phyloP scores from a whole-genome alignment of 2,888 invertebrate genomes.

The Eupsilia transversa region DNA sequence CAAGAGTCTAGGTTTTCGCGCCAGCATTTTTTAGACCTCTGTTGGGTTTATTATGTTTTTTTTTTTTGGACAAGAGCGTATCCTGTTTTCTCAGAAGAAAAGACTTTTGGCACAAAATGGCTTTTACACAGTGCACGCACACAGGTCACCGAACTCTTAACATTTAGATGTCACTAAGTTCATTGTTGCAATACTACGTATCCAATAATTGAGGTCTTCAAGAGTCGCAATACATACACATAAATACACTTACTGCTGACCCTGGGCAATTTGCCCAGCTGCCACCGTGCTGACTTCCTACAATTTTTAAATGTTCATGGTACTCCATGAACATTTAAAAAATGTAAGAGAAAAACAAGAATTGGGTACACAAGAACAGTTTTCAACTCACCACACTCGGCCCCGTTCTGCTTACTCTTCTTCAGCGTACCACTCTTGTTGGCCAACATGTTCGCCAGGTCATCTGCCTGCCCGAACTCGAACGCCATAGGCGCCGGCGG shows the following conservation, averaged over 20 bases:
- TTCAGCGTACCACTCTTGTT: constrained; percentile 89
- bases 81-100: background rate
- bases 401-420: constrained; percentile 89
- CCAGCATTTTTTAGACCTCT: background rate
- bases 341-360: background rate
- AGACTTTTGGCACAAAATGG: too few relatives aligned
- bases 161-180: too few relatives aligned
- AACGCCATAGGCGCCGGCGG: constrained; percentile 85
- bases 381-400: constrained; percentile 72
- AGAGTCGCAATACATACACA: background rate
- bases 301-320: background rate
- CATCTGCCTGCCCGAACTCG: constrained; percentile 71
- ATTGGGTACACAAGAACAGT: background rate
- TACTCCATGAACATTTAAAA: too few relatives aligned
- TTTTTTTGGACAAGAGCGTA: background rate
- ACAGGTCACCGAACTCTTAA: too few relatives aligned
- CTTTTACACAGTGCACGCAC: too few relatives aligned
- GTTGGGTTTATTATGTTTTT: too few relatives aligned
- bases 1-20: background rate
- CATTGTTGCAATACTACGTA: too few relatives aligned
- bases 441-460: constrained; percentile 91
- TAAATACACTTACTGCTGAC: too few relatives aligned
- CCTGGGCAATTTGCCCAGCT: background rate
- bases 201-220: too few relatives aligned
- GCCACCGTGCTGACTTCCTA: too few relatives aligned